phyloP scores from a whole-genome alignment of 2,797 vertebrate genomes.

The Benthosema pterotum region DNA sequence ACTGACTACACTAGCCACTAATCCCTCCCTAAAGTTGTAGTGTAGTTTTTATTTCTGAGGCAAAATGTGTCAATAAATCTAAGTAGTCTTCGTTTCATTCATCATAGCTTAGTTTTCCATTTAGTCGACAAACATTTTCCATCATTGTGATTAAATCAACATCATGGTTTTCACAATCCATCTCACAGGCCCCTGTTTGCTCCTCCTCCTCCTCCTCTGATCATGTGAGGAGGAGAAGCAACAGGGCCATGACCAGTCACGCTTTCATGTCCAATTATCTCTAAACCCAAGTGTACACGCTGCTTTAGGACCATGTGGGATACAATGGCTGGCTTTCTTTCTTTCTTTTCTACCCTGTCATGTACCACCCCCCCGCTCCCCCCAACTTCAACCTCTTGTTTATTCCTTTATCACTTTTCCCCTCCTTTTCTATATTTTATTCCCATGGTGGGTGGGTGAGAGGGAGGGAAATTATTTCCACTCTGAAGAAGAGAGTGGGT shows the following conservation, averaged over 20 bases:
- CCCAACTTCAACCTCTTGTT: background rate
- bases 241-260: background rate
- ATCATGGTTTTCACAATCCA: too few relatives aligned
- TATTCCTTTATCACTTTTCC: slow-evolving; percentile 1
- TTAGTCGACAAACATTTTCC: too few relatives aligned
- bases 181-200: background rate
- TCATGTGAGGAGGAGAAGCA: background rate
- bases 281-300: background rate
- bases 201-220: background rate
- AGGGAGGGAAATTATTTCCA: background rate
- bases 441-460: background rate
- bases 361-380: background rate
- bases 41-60: too few relatives aligned
- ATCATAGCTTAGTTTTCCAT: too few relatives aligned
- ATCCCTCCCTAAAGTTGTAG: too few relatives aligned
- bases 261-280: background rate
- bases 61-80: too few relatives aligned
- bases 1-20: too few relatives aligned
- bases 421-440: background rate
- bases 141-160: too few relatives aligned
- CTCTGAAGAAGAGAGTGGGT: background rate
- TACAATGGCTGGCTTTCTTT: slow-evolving; percentile 36
- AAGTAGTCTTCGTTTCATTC: too few relatives aligned
- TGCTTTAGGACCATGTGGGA: slow-evolving; percentile 25
- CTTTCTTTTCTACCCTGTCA: slow-evolving; percentile 6